Conservation (phyloP, 2,888 invertebrate genomes). For the Crepidodera aurea region DNA sequence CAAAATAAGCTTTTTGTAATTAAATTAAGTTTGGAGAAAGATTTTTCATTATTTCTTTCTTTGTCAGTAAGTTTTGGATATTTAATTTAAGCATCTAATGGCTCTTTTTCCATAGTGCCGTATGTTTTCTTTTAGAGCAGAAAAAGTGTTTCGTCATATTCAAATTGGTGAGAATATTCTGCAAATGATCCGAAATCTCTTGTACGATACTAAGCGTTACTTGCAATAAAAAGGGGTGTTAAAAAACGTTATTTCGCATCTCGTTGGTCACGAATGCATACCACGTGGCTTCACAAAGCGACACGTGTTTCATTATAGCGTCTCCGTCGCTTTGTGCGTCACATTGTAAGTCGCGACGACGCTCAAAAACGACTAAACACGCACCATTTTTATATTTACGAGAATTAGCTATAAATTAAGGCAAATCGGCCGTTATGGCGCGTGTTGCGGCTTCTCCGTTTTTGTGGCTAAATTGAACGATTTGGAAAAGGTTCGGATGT, state of each 20-base stretch:
- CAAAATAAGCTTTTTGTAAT: no score
- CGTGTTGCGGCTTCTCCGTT: slow-evolving; percentile 57
- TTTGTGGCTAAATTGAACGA: slow-evolving; percentile 36
- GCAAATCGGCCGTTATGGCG: slow-evolving; percentile 58
- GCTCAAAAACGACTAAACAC: slow-evolving; percentile 47
- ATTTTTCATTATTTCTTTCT: no score
- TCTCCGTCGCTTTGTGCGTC: slow-evolving; percentile 56
- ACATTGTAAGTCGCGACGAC: slow-evolving; percentile 52
- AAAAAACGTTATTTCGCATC: slow-evolving; percentile 62
- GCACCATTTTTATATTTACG: slow-evolving; percentile 59
- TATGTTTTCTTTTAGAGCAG: no score
- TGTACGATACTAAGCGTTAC: slow-evolving; percentile 32
- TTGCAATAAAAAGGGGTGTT: slow-evolving; percentile 52
- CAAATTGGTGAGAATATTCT: background rate
- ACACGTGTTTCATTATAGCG: slow-evolving; percentile 56
- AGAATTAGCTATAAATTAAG: slow-evolving; percentile 62
- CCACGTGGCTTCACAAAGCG: slow-evolving; percentile 58
- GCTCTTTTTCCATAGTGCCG: no score
- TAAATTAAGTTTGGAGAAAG: no score
- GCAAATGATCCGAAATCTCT: background rate
- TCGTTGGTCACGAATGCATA: slow-evolving; percentile 57
- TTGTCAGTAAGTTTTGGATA: no score
- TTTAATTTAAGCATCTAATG: no score
- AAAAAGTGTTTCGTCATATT: no score
- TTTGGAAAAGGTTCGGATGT: slow-evolving; percentile 28